These are phyloP conservation scores for Sinocyclocheilus rhinocerous DNA, from an alignment of 2,113 vertebrate genomes.

Conservation along the genomic window DNA sequence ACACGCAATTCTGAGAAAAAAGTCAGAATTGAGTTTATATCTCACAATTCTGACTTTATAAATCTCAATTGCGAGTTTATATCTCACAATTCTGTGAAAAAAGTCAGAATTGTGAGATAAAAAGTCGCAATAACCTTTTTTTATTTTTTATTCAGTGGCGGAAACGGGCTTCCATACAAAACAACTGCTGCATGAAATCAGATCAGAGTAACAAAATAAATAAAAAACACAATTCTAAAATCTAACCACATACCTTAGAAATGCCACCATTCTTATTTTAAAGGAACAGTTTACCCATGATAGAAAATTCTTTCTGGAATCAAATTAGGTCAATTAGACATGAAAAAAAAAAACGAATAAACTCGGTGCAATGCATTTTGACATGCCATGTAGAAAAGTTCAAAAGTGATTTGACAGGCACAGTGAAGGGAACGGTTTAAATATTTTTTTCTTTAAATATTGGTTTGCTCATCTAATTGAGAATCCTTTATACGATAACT, in stretches of 20 bases:
- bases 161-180: neutral
- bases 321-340: neutral
- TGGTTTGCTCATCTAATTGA: neutral
- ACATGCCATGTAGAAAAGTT: too few species aligned
- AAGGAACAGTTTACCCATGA: too few species aligned
- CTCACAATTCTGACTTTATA: too few species aligned
- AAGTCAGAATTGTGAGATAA: too few species aligned
- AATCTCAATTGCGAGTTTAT: too few species aligned
- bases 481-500: neutral
- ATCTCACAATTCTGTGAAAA: too few species aligned
- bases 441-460: neutral
- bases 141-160: too few species aligned
- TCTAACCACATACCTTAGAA: neutral
- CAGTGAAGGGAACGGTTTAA: neutral
- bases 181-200: conserved; percentile 19
- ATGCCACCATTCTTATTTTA: neutral
- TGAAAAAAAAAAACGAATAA: neutral
- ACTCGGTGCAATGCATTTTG: neutral
- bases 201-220: neutral
- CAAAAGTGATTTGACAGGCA: neutral
- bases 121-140: too few species aligned
- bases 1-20: too few species aligned
- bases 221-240: neutral
- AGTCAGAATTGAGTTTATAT: too few species aligned
- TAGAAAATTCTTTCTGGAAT: neutral